Percentiles rank a stretch among this genome's conserved stretches.
phyloP scores from a whole-genome alignment of 1,140 invertebrate genomes.

The Drosophila truncata region DNA sequence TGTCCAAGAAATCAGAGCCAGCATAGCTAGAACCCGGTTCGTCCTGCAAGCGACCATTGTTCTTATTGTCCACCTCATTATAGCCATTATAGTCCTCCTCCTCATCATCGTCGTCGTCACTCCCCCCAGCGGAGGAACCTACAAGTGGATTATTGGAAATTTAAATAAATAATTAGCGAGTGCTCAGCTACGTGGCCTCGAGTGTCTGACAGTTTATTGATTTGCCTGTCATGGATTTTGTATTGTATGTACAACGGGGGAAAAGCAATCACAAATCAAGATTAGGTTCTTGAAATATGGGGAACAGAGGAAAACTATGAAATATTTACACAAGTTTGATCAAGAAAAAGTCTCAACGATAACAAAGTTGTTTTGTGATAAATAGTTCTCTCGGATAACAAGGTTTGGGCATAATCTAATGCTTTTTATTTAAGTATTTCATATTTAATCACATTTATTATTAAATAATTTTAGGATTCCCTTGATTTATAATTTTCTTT shows the following conservation, averaged over 20 bases:
- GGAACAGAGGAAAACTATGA: neutral
- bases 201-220: slow-evolving; percentile 46
- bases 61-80: slow-evolving; percentile 42
- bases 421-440: too few relatives aligned
- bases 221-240: slow-evolving; percentile 29
- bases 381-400: neutral
- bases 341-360: neutral
- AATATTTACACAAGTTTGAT: neutral
- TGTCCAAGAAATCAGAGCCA: slow-evolving; percentile 71
- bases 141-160: slow-evolving; percentile 3
- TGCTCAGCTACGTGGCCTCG: slow-evolving; percentile 1
- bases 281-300: neutral
- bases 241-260: neutral
- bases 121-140: slow-evolving; percentile 65
- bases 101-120: slow-evolving; percentile 54
- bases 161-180: slow-evolving; percentile 35
- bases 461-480: neutral
- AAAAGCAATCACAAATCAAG: neutral
- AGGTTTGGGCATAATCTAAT: too few relatives aligned
- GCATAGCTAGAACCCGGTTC: slow-evolving; percentile 62
- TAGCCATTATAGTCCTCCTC: slow-evolving; percentile 50
- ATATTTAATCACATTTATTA: neutral
- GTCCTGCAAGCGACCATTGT: slow-evolving; percentile 32
- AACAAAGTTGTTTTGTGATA: neutral
- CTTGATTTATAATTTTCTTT: too few relatives aligned